Conservation (phyloP, 1,140 invertebrate genomes). For the Bradysia coprophila region DNA sequence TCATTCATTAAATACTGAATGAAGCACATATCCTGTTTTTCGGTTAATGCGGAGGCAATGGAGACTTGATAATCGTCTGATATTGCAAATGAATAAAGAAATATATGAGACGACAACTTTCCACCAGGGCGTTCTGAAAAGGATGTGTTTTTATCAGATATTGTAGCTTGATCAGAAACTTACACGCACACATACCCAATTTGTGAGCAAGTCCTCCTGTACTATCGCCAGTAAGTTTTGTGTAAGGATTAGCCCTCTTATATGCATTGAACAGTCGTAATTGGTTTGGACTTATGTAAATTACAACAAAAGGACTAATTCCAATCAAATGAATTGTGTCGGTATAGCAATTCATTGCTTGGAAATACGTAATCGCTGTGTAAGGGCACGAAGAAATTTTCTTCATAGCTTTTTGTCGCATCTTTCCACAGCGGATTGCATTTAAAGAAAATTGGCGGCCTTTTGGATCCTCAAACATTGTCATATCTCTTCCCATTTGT, state of each 20-base stretch:
- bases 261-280: background rate
- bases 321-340: background rate
- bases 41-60: background rate
- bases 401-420: background rate
- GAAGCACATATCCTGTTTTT: background rate
- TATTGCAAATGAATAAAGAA: background rate
- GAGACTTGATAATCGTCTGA: background rate
- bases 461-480: background rate
- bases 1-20: background rate
- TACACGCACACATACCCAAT: background rate
- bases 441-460: background rate
- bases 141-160: background rate
- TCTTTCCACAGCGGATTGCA: background rate
- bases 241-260: background rate
- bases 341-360: background rate
- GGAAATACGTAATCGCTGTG: background rate
- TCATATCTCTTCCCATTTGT: background rate
- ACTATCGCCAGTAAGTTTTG: background rate
- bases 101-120: background rate
- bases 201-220: background rate
- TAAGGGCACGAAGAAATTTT: background rate
- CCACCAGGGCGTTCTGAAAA: background rate
- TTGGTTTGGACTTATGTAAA: background rate
- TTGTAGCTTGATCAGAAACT: background rate
- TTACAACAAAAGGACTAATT: background rate